Evolutionary conservation across 2,888 invertebrate species (phyloP), one percentile per base, ranked within the genome.

Genomic region (Platycheirus rosarum): DNA sequence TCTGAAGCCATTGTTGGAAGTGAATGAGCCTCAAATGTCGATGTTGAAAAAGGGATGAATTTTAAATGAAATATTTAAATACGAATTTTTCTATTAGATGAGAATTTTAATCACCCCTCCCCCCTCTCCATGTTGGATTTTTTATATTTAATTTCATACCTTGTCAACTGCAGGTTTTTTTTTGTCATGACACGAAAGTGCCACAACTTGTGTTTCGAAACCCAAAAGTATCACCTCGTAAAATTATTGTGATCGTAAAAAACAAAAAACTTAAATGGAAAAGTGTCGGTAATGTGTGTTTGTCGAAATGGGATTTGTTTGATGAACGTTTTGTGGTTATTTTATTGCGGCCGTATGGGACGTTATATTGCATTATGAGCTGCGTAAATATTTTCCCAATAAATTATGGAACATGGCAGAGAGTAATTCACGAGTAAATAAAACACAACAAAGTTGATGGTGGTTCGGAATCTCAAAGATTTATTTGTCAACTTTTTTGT

Each of bases 211-310:
- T 57, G 35, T 55, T n/a, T 42, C 42, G n/a, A 57, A 40, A 65
- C 70, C 65, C 65, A 66, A 66, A 70, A 70, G 70, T 62, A 66
- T 66, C 75, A 80, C 66, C 29, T 80, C 80, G 48, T 80, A 76
- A 80, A 80, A 70, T 66, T 60, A 48, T 60, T 40, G 32, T 40
- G 40, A 37, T 63, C 55, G 29, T 48, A 57, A 57, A 75, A 53
- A 53, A 23, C 0, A 55, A 20, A 53, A 62, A 62, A 53, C 62
- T 71, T 37, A 73, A 80, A 70, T 70, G 53, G 60, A 75, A 76
- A 76, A 60, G 29, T 49, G 65, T 80, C 80, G 66, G 80, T 75
- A 60, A 51, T 53, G 16, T 40, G 55, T 57, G 55, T 57, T 57
- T 57, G 40, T 46, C 51, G 26, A 42, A 71, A 71, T 65, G 65